Evolutionary conservation across 2,888 invertebrate species (phyloP), one percentile per base, ranked within the genome.

Genomic region (Clepsis dumicolana): DNA sequence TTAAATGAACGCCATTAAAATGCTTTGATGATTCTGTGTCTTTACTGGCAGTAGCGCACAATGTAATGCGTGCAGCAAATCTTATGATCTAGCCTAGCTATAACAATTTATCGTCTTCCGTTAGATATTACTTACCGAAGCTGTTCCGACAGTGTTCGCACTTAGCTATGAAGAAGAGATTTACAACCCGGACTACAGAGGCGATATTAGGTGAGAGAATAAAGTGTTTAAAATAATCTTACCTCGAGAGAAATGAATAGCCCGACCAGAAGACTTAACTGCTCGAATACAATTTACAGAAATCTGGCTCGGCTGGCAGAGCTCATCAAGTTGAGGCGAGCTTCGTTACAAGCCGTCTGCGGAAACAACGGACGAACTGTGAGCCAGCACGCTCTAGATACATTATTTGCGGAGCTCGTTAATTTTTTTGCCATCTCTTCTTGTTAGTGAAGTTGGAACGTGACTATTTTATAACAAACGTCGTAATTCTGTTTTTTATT

Each of bases 401-500:
- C 78, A 80, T 80, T 79, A 78, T 79, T 80, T 77, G 75, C 75
- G 62, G 70, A 73, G 76, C 80, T 83, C 80, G 81, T 81, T 83
- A 83, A 75, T 77, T 82, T 82, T 84, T 84, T 84, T 69, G 77
- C 78, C 75, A 75, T 77, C 73, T 75, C 79, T 68, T 68, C 70
- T 83, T 76, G 80, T 80, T 78, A 77, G 75, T 74, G 73, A 77
- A 71, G 72, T 75, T 69, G 65, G 74, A 77, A 74, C 76, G 73
- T 75, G 72, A 72, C 71, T 56, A 63, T 64, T 71, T 67, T 60
- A 50, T 41, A 69, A 61, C 50, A 70, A 66, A 64, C 59, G 24
- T 25, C 12, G 48, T 29, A 14, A 44, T 21, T 29, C 48, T 38
- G 57, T 38, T 57, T n/a, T 32, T 32, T 41, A 25, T 16, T 41